These are phyloP conservation scores for Drosophila paramelanica DNA, from an alignment of 2,888 invertebrate species.

Conservation along the genomic window DNA sequence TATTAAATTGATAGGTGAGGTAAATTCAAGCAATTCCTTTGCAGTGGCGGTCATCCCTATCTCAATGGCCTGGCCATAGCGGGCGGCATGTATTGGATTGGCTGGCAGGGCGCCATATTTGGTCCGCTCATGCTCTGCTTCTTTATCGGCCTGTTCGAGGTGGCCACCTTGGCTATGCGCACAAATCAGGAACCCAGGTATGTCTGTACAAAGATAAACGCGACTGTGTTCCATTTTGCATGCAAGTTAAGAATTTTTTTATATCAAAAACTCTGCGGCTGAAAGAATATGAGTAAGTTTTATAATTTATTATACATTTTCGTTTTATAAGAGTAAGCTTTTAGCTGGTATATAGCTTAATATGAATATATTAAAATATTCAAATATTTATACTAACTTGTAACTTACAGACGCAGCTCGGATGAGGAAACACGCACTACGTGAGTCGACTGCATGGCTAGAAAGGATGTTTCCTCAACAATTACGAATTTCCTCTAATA, in stretches of 20 bases:
- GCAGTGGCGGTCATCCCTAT: conserved; percentile 97
- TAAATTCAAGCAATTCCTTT: conserved; percentile 2
- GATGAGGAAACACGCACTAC: conserved; percentile 83
- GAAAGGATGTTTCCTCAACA: conserved; percentile 1
- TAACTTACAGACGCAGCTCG: conserved; percentile 81
- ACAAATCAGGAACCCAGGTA: conserved; percentile 82
- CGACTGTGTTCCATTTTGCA: conserved; percentile 42
- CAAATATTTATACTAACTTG: not conserved
- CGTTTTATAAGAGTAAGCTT: not conserved
- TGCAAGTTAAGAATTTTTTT: conserved; percentile 50
- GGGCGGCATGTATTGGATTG: conserved; percentile 98
- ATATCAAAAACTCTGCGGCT: conserved; percentile 39
- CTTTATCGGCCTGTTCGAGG: conserved; percentile 95
- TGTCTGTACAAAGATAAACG: conserved; percentile 21
- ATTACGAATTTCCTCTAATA: conserved; percentile 59
- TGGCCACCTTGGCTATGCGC: conserved; percentile 90
- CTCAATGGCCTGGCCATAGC: conserved; percentile 98
- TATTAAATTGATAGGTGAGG: not conserved
- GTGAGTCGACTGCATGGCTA: conserved; percentile 73
- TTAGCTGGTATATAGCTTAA: not conserved
- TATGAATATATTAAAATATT: not conserved
- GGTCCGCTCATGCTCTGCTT: conserved; percentile 98
- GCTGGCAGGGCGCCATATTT: conserved; percentile 98
- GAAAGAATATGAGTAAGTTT: conserved; percentile 61
- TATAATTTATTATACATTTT: conserved; percentile 10